Evolutionary conservation across 1,140 invertebrate genomes (phyloP).

Genomic region (Drosophila grimshawi): DNA sequence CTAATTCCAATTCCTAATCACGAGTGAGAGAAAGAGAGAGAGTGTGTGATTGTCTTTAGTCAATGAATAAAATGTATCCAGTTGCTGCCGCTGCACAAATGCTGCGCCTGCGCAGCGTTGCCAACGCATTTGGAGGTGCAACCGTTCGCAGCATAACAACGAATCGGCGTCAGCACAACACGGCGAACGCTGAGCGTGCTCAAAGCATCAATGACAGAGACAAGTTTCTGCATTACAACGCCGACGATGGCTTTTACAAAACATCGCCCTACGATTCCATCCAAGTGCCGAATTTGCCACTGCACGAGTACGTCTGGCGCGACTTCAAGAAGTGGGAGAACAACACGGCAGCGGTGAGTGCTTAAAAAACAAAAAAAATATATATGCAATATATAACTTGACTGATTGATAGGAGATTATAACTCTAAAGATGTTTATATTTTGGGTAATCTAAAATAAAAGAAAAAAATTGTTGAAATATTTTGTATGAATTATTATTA

Average conservation of each 20-base stretch:
- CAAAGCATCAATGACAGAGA: slow-evolving; percentile 65
- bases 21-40: background rate
- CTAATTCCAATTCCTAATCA: background rate
- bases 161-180: slow-evolving; percentile 61
- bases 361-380: background rate
- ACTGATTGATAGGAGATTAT: no score
- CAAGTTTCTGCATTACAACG: slow-evolving; percentile 69
- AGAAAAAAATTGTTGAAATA: no score
- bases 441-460: no score
- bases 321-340: slow-evolving; percentile 87
- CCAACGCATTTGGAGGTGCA: slow-evolving; percentile 15
- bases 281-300: slow-evolving; percentile 85
- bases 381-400: no score
- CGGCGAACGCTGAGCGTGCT: slow-evolving; percentile 60
- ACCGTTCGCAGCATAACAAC: slow-evolving; percentile 56
- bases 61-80: slow-evolving; percentile 51
- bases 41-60: background rate
- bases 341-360: slow-evolving; percentile 86
- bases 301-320: slow-evolving; percentile 88
- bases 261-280: slow-evolving; percentile 85
- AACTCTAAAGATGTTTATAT: no score
- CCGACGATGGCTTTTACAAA: slow-evolving; percentile 78
- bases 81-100: slow-evolving; percentile 39
- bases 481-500: no score
- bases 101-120: slow-evolving; percentile 64